Evolutionary conservation across 2,888 invertebrate species (phyloP), one percentile per base, ranked within the genome.

Genomic region (Trissolcus japonicus): DNA sequence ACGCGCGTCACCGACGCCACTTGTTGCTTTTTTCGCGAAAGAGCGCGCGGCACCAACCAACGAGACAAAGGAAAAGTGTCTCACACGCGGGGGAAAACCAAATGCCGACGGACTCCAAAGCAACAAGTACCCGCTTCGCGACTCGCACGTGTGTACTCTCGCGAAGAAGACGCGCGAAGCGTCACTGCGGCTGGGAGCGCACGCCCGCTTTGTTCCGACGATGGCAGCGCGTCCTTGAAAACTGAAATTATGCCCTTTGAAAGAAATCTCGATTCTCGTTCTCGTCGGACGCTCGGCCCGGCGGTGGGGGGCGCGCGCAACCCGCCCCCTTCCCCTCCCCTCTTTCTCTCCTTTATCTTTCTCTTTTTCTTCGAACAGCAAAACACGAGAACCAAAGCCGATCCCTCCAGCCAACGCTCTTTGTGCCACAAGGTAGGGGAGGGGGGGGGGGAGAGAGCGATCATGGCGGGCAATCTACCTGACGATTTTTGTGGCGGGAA

Each of bases 191-290:
- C 11, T 7, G 11, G 2, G 35, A 35, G 63, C 63, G 69, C 11
- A 9, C 66, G 72, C 29, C 60, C 71, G 75, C 78, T 79, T 76
- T 80, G 79, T 80, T 63, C 67, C 71, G 82, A 83, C 82, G 82
- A 84, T 83, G 81, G 82, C 84, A 82, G 81, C 83, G 83, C 86
- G 88, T 87, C 89, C 89, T 89, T 89, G 88, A 88, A 88, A 89
- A 88, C 87, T 88, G 86, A 89, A 88, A 88, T 88, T 87, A 87
- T 88, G 87, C 88, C 89, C 88, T 89, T 88, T 87, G 88, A 86
- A 86, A 89, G 88, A 88, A 88, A 88, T 88, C 88, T 86, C 35
- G 35, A 35, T 35, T 35, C 35, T 35, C 35, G 35, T 35, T 35
- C 35, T 35, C 35, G 84, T 82, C 84, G 81, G 84, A 80, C 79